Evolutionary conservation across 2,888 invertebrate species (phyloP), one percentile per base, ranked within the genome.

Genomic region (Argyresthia albistria): DNA sequence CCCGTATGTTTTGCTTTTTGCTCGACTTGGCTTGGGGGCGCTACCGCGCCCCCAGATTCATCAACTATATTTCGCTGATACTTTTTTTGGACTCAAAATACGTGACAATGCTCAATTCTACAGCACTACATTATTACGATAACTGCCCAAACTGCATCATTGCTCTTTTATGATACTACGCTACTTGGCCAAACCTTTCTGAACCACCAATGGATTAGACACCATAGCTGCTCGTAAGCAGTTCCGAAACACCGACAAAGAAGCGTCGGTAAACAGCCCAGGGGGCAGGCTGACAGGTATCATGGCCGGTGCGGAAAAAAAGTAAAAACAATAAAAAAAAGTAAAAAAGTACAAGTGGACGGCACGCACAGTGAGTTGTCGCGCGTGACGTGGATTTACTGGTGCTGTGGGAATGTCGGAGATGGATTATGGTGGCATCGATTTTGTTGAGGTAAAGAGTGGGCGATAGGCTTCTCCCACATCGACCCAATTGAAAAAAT

Each of bases 101-200:
- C 71, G 72, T 71, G 70, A 70, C 64, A 57, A 58, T 54, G 63
- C 64, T 69, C 68, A 64, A 70, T 65, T 59, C 65, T 61, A 60
- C 68, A n/a, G n/a, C n/a, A n/a, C 12, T 25, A 60, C 58, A 57
- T 55, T 58, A 54, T 42, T 55, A 54, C 54, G 51, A 53, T 56
- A 53, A 50, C 54, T 64, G 58, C 53, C 53, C 51, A 43, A 46
- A 46, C 51, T 51, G 54, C 47, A 36, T 53, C 54, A 57, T 56
- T 51, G 43, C 49, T 49, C 43, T 47, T 6, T 9, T 45, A 51
- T 8, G 7, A 55, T 45, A 43, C 10, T 36, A 52, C 58, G 1
- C 35, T 52, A 52, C 52, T 50, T 55, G 47, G 25, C 10, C 25
- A 43, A 35, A 15, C 35, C 15, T 45, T 35, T 0, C 8, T 8